Evolutionary conservation across 2,797 vertebrate genomes (phyloP), one percentile per base, ranked within the genome.

Genomic region (Dendrocincla fuliginosa): DNA sequence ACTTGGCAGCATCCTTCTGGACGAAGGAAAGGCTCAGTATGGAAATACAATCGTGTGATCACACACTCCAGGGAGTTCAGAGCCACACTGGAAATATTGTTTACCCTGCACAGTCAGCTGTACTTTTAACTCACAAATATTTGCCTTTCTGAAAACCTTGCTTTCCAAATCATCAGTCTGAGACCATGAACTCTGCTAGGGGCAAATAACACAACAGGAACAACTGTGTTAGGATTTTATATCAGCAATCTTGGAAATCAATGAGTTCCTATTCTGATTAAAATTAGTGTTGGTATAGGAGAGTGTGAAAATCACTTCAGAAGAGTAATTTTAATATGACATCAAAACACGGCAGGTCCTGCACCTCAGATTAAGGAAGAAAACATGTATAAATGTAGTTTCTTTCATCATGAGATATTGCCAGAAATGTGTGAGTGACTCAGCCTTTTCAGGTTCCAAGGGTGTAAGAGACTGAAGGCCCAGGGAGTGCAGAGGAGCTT

Each of bases 111-210:
- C 3, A 39, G 86, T 91, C 91, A 94, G 91, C 76, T 92, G 89
- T 75, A 87, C 92, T 96, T 96, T 81, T 89, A 86, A 86, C 89
- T 73, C 47, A 76, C 59, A 96, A 95, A 94, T 95, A 96, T 96
- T 95, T 96, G 89, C 41, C 79, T 88, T 96, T 90, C 92, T 84
- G 55, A 90, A 96, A 96, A 78, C 10, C 15, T 44, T 69, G 33
- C 50, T 73, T 89, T 92, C 55, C 82, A 93, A 94, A 83, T 63
- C 85, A 91, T 68, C 79, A 61, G 35, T 39, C 61, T 78, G 69
- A 96, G 83, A 90, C 73, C 63, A 50, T 89, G 83, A 92, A 88
- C 73, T 94, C 80, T 63, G 27, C 61, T 60, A 32, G 27, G 55
- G 41, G 20, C 28, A 89, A 92, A 79, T 64, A 80, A 81, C 83